Evolutionary conservation across 2,797 vertebrate species (phyloP), one percentile per base, ranked within the genome.

Genomic region (Coregonus suidteri): DNA sequence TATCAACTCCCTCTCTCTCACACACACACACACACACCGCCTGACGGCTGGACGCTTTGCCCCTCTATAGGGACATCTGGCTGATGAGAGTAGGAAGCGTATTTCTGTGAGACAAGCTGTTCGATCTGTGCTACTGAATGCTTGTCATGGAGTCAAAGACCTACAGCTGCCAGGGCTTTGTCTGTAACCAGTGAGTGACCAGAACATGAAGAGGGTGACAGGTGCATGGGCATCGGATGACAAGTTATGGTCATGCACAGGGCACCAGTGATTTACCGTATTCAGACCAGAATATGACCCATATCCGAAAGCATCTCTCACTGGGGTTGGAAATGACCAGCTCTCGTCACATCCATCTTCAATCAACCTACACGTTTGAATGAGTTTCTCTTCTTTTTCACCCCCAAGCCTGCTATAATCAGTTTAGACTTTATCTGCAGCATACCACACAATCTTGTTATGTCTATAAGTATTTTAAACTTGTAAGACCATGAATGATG

Each of bases 351-450:
- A 34, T 34, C 31, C 37, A 47, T 64, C 59, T 66, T 64, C 37
- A 1, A 37, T 25, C 37, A 41, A n/a, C 59, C 30, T 37, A 4
- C 15, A 73, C 54, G 37, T 71, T 74, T 75, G 35, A 83, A 76
- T 78, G 76, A 79, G 30, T 73, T 79, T 80, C 72, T 77, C 25
- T 3, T 34, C 6, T 31, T n/a, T 34, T 34, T 25, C 25, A n/a
- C 31, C 31, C 37, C 31, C 31, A 54, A 59, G 14, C 52, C 13
- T 34, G 7, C 15, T 34, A 37, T 67, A 68, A 73, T 74, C 64
- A 51, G 14, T 52, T 77, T 77, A 66, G 59, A 25, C 69, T 53
- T 66, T 16, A 74, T 59, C 71, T 31, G 52, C 47, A 65, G 47
- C 11, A 72, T 66, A 59, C 37, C 31, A 41, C 18, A 37, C 14